Percentiles rank a stretch among this genome's conserved stretches.
Conservation (phyloP, 1,140 invertebrate species). For the Drosophila ficusphila region DNA sequence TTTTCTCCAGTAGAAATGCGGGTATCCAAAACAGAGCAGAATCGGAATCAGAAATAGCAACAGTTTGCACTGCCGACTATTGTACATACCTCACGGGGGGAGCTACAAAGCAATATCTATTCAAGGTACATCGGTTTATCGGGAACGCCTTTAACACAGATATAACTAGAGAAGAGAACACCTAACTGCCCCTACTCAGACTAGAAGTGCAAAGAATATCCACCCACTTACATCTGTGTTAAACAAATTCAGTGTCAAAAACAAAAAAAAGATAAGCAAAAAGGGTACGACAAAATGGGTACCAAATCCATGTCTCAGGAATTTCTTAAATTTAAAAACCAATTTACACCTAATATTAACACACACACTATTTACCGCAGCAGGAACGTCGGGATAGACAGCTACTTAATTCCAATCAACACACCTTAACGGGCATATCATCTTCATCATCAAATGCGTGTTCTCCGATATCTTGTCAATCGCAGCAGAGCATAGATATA, state of each 20-base stretch:
- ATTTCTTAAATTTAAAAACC: slow-evolving; percentile 66
- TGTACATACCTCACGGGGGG: background rate
- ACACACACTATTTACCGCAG: slow-evolving; percentile 13
- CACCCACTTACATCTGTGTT: slow-evolving; percentile 3
- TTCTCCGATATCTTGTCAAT: slow-evolving; percentile 23
- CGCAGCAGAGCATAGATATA: slow-evolving; percentile 2
- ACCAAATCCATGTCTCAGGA: slow-evolving; percentile 81
- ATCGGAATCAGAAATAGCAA: slow-evolving; percentile 24
- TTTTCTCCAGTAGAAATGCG: slow-evolving; percentile 11
- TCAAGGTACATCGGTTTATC: background rate
- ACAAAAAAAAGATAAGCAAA: background rate
- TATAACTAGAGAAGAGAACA: slow-evolving; percentile 1
- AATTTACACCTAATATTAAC: slow-evolving; percentile 25
- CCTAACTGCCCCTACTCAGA: slow-evolving; percentile 4
- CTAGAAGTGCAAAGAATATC: background rate
- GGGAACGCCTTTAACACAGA: background rate
- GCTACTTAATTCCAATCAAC: slow-evolving; percentile 3
- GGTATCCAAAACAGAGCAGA: background rate
- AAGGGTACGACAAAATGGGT: slow-evolving; percentile 34
- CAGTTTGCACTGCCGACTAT: slow-evolving; percentile 13
- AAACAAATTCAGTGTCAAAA: slow-evolving; percentile 14
- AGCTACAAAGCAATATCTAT: background rate
- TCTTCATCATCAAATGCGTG: slow-evolving; percentile 26
- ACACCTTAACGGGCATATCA: slow-evolving; percentile 27
- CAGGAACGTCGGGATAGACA: background rate